Percentiles rank a stretch among this genome's conserved stretches.
phyloP scores from a whole-genome alignment of 2,797 vertebrate genomes.

The Pseudochirops cupreus region DNA sequence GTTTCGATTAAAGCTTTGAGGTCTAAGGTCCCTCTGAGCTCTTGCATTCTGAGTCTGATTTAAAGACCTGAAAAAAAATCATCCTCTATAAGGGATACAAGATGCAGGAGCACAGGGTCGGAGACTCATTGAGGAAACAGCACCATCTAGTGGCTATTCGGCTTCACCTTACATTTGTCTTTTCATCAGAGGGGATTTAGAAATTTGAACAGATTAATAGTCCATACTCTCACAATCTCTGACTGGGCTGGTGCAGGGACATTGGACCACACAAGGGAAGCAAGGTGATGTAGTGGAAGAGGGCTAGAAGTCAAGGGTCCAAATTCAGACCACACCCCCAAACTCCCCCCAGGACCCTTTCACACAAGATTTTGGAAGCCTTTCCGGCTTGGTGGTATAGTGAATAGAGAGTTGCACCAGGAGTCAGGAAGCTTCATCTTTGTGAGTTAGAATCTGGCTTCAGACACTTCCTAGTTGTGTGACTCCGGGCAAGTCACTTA shows the following conservation, averaged over 20 bases:
- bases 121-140: constrained; percentile 7
- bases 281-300: background rate
- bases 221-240: background rate
- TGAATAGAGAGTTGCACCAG: background rate
- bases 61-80: background rate
- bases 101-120: background rate
- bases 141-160: constrained; percentile 67
- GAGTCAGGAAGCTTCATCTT: background rate
- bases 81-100: background rate
- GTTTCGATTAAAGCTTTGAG: background rate
- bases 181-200: background rate
- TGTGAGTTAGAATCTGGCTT: background rate
- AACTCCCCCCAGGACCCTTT: no score
- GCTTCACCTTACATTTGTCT: background rate
- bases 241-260: background rate
- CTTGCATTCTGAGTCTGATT: background rate
- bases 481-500: background rate
- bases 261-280: background rate
- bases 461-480: background rate
- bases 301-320: background rate
- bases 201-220: background rate
- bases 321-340: background rate
- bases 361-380: background rate
- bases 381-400: background rate
- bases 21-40: constrained; percentile 3